Evolutionary conservation across 30 jellyfish, hydroid and myxozoan species (phyloP), one percentile per base, ranked within the genome.

Genomic region (Hydractinia symbiolongicarpus): DNA sequence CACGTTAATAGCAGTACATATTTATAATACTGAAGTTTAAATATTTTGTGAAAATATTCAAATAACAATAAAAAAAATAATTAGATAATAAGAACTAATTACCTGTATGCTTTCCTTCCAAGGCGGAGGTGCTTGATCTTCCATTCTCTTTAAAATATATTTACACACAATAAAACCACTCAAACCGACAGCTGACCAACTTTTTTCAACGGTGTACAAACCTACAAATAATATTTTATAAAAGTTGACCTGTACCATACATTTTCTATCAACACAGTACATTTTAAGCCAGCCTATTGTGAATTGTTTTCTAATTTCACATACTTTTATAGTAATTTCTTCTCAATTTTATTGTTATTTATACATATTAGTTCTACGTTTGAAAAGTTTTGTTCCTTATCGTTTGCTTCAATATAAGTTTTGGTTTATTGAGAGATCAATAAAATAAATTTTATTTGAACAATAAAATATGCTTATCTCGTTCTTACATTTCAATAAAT

Each of bases 151-250:
- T 50, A 88, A 7, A 50, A 82, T 85, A 67, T 54, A 88, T 54
- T 88, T 88, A 85, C 50, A 88, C 50, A 88, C 96, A 20, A 71
- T 61, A 78, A 10, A 88, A 9, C 96, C 96, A 68, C 96, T 77
- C 60, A 88, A 66, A 60, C 96, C 96, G 76, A 78, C 79, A 8
- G 88, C 67, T 20, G 89, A 71, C 96, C 96, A 88, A 40, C 44
- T 75, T 61, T 86, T 64, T 61, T 88, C 96, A 6, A 88, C 96
- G 10, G 82, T 81, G 78, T 88, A 87, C 30, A 87, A 78, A 11
- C 95, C 95, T 87, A 74, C 66, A 61, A 67, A 13, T 14, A 11
- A 69, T 61, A 58, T 0, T 58, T 13, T 16, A 11, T 58, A 3
- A 58, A 58, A 11, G 19, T 1, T 58, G 69, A 58, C 3, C 69